Conservation (phyloP, 2,113 vertebrate species). For the Sinocyclocheilus rhinocerous region DNA sequence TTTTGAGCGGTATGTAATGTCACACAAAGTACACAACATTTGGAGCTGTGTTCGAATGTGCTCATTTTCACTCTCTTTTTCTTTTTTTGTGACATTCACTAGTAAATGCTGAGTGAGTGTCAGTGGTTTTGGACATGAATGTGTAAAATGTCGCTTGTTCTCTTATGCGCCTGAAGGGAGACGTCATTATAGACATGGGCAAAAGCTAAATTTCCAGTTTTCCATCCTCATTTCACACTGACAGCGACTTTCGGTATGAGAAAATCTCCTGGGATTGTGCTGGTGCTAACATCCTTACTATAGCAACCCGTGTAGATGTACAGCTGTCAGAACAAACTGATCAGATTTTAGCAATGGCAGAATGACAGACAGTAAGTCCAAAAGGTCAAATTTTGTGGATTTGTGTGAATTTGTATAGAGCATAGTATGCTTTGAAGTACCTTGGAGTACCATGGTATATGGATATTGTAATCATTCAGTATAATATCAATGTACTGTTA, state of each 20-base stretch:
- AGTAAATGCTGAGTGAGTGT: background rate
- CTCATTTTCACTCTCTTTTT: no score
- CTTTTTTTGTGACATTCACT: no score
- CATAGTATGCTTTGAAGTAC: no score
- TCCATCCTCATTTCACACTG: background rate
- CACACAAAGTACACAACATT: no score
- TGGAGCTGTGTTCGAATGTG: no score
- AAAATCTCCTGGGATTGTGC: background rate
- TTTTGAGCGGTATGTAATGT: no score
- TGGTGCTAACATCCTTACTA: background rate
- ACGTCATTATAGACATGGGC: background rate
- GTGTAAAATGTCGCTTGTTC: constrained; percentile 7
- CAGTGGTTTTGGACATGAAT: background rate
- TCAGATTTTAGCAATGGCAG: background rate
- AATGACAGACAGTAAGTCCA: background rate
- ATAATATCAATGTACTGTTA: background rate
- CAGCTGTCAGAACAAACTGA: background rate
- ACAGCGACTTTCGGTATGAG: background rate
- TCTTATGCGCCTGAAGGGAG: background rate
- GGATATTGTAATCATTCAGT: background rate
- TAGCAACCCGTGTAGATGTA: background rate
- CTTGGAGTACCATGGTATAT: background rate
- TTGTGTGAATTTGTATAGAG: background rate
- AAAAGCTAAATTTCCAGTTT: background rate
- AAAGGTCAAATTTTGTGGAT: background rate